Percentiles rank a stretch among this genome's conserved stretches.
phyloP scores from a whole-genome alignment of 64 coral and sea anemone species.

The Actinia equina region DNA sequence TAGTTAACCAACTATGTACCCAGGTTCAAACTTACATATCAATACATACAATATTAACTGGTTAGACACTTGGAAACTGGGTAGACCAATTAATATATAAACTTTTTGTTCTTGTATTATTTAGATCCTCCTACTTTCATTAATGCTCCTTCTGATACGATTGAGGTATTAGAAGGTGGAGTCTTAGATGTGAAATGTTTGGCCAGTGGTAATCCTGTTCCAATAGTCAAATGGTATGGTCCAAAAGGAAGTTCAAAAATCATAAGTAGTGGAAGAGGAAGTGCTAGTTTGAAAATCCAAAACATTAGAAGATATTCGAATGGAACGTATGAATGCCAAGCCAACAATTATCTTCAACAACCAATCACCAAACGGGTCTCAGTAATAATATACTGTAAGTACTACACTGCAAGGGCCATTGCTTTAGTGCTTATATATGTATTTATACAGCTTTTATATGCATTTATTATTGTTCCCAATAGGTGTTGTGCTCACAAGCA shows the following conservation, averaged over 20 bases:
- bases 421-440: neutral
- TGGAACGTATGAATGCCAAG: neutral
- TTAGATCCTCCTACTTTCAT: neutral
- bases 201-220: neutral
- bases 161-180: neutral
- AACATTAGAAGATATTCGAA: neutral
- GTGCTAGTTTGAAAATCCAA: neutral
- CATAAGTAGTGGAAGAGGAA: neutral
- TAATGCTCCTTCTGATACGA: neutral
- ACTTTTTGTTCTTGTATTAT: neutral
- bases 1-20: no score
- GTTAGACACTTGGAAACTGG: no score
- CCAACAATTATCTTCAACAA: neutral
- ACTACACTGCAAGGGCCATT: no score
- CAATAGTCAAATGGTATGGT: neutral
- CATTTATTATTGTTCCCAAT: no score
- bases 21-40: no score
- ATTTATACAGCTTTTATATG: no score
- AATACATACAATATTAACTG: no score
- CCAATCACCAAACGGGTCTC: neutral
- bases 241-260: neutral
- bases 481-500: no score
- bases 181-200: neutral
- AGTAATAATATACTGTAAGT: constrained; percentile 4
- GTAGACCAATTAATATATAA: no score